Percentiles rank a stretch among this genome's conserved stretches.
phyloP scores from a whole-genome alignment of 2,888 invertebrate genomes.

The Philopedon plagiatum region DNA sequence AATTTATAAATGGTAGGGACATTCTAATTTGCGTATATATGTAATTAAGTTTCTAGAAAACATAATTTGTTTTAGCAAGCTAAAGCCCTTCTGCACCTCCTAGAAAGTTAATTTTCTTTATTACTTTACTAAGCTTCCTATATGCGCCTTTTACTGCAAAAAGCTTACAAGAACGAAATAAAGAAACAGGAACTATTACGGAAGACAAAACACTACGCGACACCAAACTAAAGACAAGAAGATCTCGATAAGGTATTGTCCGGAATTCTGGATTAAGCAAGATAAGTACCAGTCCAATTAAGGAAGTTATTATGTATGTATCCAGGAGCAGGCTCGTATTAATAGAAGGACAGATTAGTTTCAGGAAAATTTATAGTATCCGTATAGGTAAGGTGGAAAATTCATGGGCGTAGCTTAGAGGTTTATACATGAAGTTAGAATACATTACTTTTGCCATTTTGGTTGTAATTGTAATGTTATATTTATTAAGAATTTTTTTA shows the following conservation, averaged over 20 bases:
- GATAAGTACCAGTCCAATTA: slow-evolving; percentile 46
- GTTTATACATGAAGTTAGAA: no score
- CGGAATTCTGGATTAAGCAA: slow-evolving; percentile 28
- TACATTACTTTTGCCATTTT: background rate
- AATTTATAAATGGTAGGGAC: no score
- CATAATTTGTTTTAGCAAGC: no score
- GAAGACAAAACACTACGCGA: background rate
- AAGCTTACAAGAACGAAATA: background rate
- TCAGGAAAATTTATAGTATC: slow-evolving; percentile 26
- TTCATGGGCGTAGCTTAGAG: background rate
- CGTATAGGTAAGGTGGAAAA: background rate
- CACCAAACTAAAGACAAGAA: slow-evolving; percentile 24
- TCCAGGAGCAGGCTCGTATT: slow-evolving; percentile 29
- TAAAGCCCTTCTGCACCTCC: no score
- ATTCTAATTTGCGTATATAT: no score
- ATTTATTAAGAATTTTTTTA: no score
- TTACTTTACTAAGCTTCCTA: background rate
- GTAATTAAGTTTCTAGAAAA: no score
- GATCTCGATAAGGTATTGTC: slow-evolving; percentile 36
- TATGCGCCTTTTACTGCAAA: background rate
- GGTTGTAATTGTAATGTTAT: no score
- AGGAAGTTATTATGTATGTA: slow-evolving; percentile 44
- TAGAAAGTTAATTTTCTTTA: no score
- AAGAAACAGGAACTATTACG: slow-evolving; percentile 12
- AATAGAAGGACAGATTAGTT: slow-evolving; percentile 42